Conservation (phyloP, 53 echinoderm and acorn worm genomes). For the Henricia sp. region DNA sequence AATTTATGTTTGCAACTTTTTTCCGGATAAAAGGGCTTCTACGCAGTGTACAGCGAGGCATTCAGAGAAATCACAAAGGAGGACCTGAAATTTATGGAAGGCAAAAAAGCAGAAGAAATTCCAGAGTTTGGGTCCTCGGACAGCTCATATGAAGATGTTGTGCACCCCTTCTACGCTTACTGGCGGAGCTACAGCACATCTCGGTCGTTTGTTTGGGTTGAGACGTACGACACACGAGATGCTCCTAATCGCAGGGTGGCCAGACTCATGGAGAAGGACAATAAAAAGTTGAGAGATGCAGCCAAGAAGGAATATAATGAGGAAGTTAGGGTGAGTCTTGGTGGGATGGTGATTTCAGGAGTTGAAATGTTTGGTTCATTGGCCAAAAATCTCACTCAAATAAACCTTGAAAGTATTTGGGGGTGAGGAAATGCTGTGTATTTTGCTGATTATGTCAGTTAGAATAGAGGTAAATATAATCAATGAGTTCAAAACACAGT, state of each 20-base stretch:
- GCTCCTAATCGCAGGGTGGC: conserved; percentile 85
- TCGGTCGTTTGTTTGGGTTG: conserved; percentile 90
- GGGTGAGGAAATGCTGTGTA: too few relatives aligned
- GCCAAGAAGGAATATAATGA: conserved; percentile 94
- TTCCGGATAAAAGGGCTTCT: too few relatives aligned
- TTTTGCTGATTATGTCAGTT: too few relatives aligned
- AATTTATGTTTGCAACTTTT: too few relatives aligned
- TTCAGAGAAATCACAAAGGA: conserved; percentile 82
- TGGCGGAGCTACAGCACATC: conserved; percentile 95
- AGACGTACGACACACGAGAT: conserved; percentile 85
- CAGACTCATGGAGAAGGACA: conserved; percentile 94
- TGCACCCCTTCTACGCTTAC: conserved; percentile 83
- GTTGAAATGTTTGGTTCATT: too few relatives aligned
- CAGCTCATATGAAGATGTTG: conserved; percentile 91
- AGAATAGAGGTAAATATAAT: too few relatives aligned
- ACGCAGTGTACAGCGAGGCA: conserved; percentile 83
- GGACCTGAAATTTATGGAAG: conserved; percentile 73
- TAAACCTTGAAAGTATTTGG: too few relatives aligned
- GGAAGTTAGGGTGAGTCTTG: conserved; percentile 85
- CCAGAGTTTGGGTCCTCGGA: conserved; percentile 86
- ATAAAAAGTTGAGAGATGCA: conserved; percentile 91
- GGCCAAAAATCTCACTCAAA: too few relatives aligned
- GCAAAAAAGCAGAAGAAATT: conserved; percentile 56
- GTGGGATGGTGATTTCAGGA: too few relatives aligned
- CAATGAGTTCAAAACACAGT: too few relatives aligned